These are phyloP conservation scores for Macrophya alboannulata DNA, from an alignment of 2,888 invertebrate genomes.

Conservation along the genomic window DNA sequence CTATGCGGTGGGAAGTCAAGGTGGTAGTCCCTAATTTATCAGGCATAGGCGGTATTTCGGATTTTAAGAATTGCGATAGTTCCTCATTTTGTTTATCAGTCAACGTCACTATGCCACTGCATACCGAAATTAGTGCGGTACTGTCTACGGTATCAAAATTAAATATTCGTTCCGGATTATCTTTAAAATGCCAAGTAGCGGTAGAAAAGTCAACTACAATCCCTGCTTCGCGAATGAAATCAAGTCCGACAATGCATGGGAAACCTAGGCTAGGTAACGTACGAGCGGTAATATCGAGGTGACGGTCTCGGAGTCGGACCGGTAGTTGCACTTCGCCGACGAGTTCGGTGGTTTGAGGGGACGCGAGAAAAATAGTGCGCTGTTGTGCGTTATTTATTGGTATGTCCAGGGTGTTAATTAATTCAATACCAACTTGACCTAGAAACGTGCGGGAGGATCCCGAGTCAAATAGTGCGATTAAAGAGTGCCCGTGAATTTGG, in stretches of 20 bases:
- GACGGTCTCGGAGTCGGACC: not conserved
- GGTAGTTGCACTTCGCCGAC: not conserved
- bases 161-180: not conserved
- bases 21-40: slow-evolving; percentile 35
- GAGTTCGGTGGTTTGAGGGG: not conserved
- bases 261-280: not conserved
- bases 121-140: no score
- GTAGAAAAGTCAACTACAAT: slow-evolving; percentile 11
- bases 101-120: not conserved
- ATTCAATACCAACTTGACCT: not conserved
- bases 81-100: not conserved
- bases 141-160: not conserved
- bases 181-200: slow-evolving; percentile 8
- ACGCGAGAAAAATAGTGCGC: not conserved
- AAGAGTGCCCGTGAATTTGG: not conserved
- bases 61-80: not conserved
- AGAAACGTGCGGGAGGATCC: not conserved
- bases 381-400: not conserved
- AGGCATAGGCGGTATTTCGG: slow-evolving; percentile 32
- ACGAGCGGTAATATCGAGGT: not conserved
- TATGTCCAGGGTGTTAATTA: not conserved
- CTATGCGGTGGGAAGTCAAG: slow-evolving; percentile 52
- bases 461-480: not conserved
- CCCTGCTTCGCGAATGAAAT: not conserved
- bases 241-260: slow-evolving; percentile 10